Percentiles rank a stretch among this genome's conserved stretches.
Evolutionary conservation across 2,797 vertebrate genomes (phyloP).

Genomic region (Coracias cyanogaster): DNA sequence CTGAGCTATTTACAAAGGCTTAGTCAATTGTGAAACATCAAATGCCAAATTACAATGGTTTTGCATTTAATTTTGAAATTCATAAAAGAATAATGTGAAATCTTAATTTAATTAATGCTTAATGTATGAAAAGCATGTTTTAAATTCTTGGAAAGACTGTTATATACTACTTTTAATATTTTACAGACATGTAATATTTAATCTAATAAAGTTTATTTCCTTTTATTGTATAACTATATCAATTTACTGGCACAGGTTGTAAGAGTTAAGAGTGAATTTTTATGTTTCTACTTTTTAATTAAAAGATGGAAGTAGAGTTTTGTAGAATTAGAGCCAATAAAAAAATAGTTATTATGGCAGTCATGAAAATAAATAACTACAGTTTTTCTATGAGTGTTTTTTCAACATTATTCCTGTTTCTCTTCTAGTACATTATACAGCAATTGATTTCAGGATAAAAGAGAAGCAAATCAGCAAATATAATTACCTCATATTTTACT

Average conservation of each 20-base stretch:
- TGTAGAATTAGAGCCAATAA: not conserved
- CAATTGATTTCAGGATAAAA: not conserved
- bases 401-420: not conserved
- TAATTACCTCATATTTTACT: not conserved
- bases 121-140: not conserved
- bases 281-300: not conserved
- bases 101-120: not conserved
- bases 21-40: not conserved
- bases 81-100: not conserved
- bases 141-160: not conserved
- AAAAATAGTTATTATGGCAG: not conserved
- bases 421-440: not conserved
- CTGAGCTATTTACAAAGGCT: not conserved
- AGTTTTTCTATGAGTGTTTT: not conserved
- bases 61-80: not conserved
- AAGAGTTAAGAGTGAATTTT: not conserved
- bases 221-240: not conserved
- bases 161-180: not conserved
- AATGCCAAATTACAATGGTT: not conserved
- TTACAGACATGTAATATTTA: not conserved
- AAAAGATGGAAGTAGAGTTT: not conserved
- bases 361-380: not conserved
- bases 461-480: not conserved
- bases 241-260: not conserved
- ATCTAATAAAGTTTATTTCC: not conserved